phyloP scores from a whole-genome alignment of 2,113 vertebrate genomes.

The Cervus canadensis region DNA sequence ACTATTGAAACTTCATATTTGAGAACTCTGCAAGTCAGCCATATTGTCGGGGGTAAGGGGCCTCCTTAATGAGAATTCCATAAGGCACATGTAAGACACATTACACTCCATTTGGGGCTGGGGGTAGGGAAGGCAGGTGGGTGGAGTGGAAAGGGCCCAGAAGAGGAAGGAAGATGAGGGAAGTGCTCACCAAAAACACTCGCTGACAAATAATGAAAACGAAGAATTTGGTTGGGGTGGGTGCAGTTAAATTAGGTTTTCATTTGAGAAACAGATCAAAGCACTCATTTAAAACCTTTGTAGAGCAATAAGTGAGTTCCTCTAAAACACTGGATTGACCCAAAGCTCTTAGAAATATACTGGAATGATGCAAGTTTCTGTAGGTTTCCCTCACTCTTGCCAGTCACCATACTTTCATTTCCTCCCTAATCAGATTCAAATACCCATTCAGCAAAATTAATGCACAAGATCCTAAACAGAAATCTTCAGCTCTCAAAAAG shows the following conservation, averaged over 20 bases:
- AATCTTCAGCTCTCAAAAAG: not conserved
- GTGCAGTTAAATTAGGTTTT: not conserved
- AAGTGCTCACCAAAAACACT: constrained; percentile 3
- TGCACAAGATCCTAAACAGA: not conserved
- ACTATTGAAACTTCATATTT: not conserved
- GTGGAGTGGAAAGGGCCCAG: not conserved
- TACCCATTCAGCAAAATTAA: not conserved
- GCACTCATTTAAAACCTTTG: not conserved
- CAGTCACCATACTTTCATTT: not conserved
- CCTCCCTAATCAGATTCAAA: not conserved
- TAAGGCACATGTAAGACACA: not conserved
- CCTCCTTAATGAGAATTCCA: not conserved
- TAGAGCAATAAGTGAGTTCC: not conserved
- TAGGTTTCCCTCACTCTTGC: not conserved
- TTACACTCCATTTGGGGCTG: not conserved
- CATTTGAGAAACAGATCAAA: not conserved
- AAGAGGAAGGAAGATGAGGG: constrained; percentile 42
- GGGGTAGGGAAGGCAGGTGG: not conserved
- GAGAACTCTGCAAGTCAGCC: not conserved
- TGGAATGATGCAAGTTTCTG: not conserved
- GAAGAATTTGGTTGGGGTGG: not conserved
- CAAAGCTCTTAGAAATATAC: not conserved
- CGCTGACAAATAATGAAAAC: not conserved
- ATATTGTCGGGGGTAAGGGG: not conserved
- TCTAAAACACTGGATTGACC: not conserved